Conservation (phyloP, 2,888 invertebrate species). For the Mantis religiosa region DNA sequence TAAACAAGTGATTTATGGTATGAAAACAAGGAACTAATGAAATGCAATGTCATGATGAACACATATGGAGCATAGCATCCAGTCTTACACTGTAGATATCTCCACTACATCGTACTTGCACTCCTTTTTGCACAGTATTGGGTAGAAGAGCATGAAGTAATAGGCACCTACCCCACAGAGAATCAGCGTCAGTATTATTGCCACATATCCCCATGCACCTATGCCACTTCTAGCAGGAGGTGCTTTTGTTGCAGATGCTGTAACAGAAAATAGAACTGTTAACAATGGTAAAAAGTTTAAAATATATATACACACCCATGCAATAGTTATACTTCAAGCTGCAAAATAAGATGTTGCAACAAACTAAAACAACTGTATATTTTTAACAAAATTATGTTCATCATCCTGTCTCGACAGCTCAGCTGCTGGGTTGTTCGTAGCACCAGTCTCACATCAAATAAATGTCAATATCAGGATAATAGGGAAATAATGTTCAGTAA, state of each 20-base stretch:
- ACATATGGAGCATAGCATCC: not conserved
- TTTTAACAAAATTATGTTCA: too few relatives aligned
- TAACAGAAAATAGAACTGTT: not conserved
- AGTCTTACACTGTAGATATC: slow-evolving; percentile 43
- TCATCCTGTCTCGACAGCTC: too few relatives aligned
- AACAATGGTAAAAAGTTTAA: too few relatives aligned
- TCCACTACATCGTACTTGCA: slow-evolving; percentile 56
- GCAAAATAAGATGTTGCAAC: too few relatives aligned
- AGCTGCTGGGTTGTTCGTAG: too few relatives aligned
- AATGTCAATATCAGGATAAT: too few relatives aligned
- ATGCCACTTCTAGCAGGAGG: not conserved
- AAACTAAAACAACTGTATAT: too few relatives aligned
- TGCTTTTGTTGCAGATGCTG: not conserved
- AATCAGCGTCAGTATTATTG: slow-evolving; percentile 51
- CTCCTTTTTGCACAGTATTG: slow-evolving; percentile 56
- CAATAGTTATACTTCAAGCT: too few relatives aligned
- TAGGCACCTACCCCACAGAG: slow-evolving; percentile 54
- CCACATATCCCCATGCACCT: slow-evolving; percentile 59
- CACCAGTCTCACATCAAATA: too few relatives aligned
- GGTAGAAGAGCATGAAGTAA: slow-evolving; percentile 63
- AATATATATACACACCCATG: too few relatives aligned
- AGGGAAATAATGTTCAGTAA: too few relatives aligned
- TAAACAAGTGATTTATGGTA: too few relatives aligned
- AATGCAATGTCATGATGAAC: not conserved
- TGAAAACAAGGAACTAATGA: not conserved